Conservation (phyloP, 1,140 invertebrate genomes). For the Diplogasteroides magnus region DNA sequence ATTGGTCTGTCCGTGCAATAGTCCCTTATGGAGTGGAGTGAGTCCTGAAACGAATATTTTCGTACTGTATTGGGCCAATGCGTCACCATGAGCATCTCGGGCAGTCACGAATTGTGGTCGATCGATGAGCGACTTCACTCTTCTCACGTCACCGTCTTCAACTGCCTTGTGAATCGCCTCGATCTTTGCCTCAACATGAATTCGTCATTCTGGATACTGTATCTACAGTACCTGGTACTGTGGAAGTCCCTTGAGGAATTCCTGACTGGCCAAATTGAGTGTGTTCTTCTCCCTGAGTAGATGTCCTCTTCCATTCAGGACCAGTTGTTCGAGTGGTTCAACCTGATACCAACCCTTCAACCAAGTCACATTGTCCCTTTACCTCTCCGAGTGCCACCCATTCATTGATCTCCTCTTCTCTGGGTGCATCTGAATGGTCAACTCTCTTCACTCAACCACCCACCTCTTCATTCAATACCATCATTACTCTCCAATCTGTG, state of each 20-base stretch:
- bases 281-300: constrained; percentile 48
- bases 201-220: neutral
- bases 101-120: constrained; percentile 81
- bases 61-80: neutral
- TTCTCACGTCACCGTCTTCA: constrained; percentile 73
- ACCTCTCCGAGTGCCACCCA: constrained; percentile 49
- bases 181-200: constrained; percentile 71
- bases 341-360: no score
- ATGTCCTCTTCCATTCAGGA: constrained; percentile 47
- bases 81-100: constrained; percentile 62
- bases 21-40: constrained; percentile 87
- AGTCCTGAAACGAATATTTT: constrained; percentile 35
- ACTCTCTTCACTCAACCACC: neutral
- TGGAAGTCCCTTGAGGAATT: constrained; percentile 45
- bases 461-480: neutral
- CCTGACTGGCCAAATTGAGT: constrained; percentile 41
- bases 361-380: no score
- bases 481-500: neutral
- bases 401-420: constrained; percentile 46
- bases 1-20: constrained; percentile 62
- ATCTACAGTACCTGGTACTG: constrained; percentile 46
- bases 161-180: constrained; percentile 77
- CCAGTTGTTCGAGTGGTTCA: constrained; percentile 44
- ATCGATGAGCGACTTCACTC: constrained; percentile 77
- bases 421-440: constrained; percentile 40